phyloP scores from a whole-genome alignment of 2,113 vertebrate species.

The Oryctolagus cuniculus region mOryCun1.1 NC_091434.1:56376501-56377000 shows the following conservation, averaged over 20 bases:
- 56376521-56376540: constrained; percentile 26
- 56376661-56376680: constrained; percentile 21
- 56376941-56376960: constrained; percentile 21
- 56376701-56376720: constrained; percentile 12
- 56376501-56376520: constrained; percentile 6
- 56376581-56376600: constrained; percentile 28
- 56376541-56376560: constrained; percentile 2
- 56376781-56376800: constrained; percentile 43
- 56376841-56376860: constrained; percentile 14
- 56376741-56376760: constrained; percentile 50
- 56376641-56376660: neutral
- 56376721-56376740: constrained; percentile 42
- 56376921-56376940: neutral
- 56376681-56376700: neutral
- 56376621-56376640: neutral
- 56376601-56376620: neutral
- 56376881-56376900: neutral
- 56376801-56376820: constrained; percentile 49
- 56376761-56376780: constrained; percentile 40
- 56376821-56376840: constrained; percentile 58
- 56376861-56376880: neutral
- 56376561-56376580: neutral
- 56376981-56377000: constrained; percentile 59
- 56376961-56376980: neutral
- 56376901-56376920: neutral